A percentile compares a stretch with the other conserved stretches of the same genome.
phyloP scores from a whole-genome alignment of 2,888 invertebrate genomes.

The Microctonus hyperodae region DNA sequence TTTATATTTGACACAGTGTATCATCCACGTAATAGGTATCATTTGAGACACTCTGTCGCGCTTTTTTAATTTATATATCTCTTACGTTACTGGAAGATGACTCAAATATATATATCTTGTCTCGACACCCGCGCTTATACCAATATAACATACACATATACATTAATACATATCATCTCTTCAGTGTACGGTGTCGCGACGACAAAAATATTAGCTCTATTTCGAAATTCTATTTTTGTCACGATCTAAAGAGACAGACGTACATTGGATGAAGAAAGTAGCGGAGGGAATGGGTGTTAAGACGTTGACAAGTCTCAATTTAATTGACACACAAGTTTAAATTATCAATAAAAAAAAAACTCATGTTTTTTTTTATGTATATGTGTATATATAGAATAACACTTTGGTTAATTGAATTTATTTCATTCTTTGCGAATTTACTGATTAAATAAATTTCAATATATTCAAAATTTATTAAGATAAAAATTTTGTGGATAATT shows the following conservation, averaged over 20 bases:
- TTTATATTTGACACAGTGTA: slow-evolving; percentile 4
- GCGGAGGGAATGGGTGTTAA: slow-evolving; percentile 13
- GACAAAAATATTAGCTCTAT: slow-evolving; percentile 64
- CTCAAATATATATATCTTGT: slow-evolving; percentile 12
- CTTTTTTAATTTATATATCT: slow-evolving; percentile 14
- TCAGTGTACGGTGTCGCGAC: slow-evolving; percentile 46
- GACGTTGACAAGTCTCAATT: slow-evolving; percentile 23
- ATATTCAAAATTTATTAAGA: too few species aligned
- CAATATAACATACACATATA: neutral
- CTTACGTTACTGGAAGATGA: neutral
- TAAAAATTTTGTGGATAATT: too few species aligned
- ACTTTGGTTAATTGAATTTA: too few species aligned
- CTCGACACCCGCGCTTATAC: neutral
- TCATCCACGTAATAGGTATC: slow-evolving; percentile 17
- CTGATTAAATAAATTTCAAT: too few species aligned
- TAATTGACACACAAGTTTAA: slow-evolving; percentile 26
- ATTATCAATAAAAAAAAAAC: slow-evolving; percentile 9
- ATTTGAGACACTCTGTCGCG: slow-evolving; percentile 6
- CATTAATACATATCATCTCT: neutral
- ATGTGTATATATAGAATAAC: too few species aligned
- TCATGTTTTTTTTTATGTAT: too few species aligned
- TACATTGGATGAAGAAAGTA: neutral
- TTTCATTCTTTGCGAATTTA: too few species aligned
- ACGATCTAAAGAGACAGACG: slow-evolving; percentile 30
- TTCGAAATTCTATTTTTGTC: slow-evolving; percentile 63